These are phyloP conservation scores for Muntiacus reevesi DNA, from an alignment of 2,113 vertebrate genomes.

Conservation along the genomic window DNA sequence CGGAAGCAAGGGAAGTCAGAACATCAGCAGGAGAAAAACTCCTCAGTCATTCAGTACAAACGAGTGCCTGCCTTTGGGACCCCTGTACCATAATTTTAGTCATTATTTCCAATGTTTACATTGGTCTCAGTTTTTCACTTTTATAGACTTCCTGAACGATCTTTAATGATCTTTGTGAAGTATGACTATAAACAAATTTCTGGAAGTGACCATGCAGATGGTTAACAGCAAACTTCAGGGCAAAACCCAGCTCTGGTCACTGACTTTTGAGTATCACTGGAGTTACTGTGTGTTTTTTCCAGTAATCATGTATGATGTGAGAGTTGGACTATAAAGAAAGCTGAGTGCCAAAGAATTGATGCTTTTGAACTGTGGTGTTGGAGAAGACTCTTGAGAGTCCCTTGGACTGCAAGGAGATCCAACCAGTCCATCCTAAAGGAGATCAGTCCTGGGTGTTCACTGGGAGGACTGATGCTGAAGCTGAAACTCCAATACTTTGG, in stretches of 20 bases:
- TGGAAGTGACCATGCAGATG: neutral
- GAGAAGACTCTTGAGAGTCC: neutral
- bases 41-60: neutral
- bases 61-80: too few species aligned
- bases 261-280: neutral
- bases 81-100: neutral
- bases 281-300: neutral
- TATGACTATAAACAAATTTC: neutral
- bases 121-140: neutral
- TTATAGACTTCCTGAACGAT: neutral
- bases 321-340: neutral
- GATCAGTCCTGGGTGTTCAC: neutral
- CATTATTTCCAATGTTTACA: neutral
- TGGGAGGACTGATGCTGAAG: neutral
- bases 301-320: neutral
- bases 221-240: neutral
- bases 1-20: neutral
- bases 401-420: neutral
- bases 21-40: neutral
- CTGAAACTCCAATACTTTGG: neutral
- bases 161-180: neutral
- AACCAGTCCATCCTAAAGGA: neutral
- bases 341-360: neutral
- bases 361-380: neutral
- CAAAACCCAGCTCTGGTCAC: neutral